These are phyloP conservation scores for Anolis sagrei DNA, from an alignment of 2,113 vertebrate genomes.

Conservation along the genomic window DNA sequence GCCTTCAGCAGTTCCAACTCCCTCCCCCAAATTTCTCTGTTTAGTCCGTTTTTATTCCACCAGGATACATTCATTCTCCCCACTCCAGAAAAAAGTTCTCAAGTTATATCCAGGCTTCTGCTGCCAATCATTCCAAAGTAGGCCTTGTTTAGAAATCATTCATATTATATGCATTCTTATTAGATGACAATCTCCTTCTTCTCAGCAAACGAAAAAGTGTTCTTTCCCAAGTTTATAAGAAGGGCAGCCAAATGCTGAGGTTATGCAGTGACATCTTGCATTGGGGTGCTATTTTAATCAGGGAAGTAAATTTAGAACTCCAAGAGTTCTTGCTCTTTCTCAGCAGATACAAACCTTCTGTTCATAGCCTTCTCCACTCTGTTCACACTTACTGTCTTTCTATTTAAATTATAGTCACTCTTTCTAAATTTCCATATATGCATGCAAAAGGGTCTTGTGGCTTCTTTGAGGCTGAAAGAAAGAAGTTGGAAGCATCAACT, in stretches of 20 bases:
- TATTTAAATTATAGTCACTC: not conserved
- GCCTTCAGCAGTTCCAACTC: conserved; percentile 57
- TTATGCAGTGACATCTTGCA: conserved; percentile 77
- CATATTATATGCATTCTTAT: conserved; percentile 65
- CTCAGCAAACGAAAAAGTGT: conserved; percentile 65
- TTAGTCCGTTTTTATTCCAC: conserved; percentile 57
- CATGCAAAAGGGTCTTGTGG: too few relatives aligned
- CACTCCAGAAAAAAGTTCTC: not conserved
- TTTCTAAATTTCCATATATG: not conserved
- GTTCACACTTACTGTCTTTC: not conserved
- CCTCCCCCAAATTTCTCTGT: not conserved
- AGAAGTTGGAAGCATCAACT: too few relatives aligned
- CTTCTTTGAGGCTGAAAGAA: too few relatives aligned
- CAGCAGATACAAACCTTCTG: not conserved
- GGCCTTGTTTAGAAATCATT: conserved; percentile 63
- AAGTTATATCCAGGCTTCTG: conserved; percentile 16
- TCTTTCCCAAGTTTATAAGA: conserved; percentile 81
- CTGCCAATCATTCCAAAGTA: conserved; percentile 55
- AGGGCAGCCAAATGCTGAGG: conserved; percentile 89
- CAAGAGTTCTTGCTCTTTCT: conserved; percentile 36
- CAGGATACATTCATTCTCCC: conserved; percentile 45
- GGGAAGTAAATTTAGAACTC: conserved; percentile 68
- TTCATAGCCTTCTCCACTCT: not conserved
- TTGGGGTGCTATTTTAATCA: conserved; percentile 64
- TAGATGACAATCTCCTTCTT: conserved; percentile 66